Percentiles rank a stretch among this genome's conserved stretches.
These are phyloP conservation scores for Xenentodon cancila DNA, from an alignment of 2,797 vertebrate species.

Conservation along the genomic window DNA sequence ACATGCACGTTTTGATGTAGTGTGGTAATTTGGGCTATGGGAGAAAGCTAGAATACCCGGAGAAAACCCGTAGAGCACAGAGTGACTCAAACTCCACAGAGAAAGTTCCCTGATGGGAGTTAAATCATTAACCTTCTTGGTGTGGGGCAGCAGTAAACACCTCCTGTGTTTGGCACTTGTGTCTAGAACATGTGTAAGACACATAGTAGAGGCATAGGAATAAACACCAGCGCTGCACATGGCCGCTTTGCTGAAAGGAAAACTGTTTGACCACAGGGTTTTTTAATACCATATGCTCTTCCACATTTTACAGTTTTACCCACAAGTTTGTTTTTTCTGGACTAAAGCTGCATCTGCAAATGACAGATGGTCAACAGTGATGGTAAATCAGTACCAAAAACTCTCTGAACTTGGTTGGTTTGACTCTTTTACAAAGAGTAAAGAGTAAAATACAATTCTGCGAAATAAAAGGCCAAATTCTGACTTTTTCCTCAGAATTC, in stretches of 20 bases:
- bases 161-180: background rate
- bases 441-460: too few relatives aligned
- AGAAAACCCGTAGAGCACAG: too few relatives aligned
- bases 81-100: too few relatives aligned
- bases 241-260: constrained; percentile 32
- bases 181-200: background rate
- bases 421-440: too few relatives aligned
- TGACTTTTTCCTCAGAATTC: too few relatives aligned
- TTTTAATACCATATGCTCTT: constrained; percentile 9
- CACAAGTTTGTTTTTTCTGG: constrained; percentile 2
- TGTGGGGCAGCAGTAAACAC: too few relatives aligned
- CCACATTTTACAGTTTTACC: constrained; percentile 5
- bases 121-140: too few relatives aligned
- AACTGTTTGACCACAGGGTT: constrained; percentile 20
- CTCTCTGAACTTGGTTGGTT: background rate
- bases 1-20: too few relatives aligned
- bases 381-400: background rate
- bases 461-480: too few relatives aligned
- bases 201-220: constrained; percentile 7
- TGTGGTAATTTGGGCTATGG: too few relatives aligned
- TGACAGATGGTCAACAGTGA: background rate
- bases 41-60: too few relatives aligned
- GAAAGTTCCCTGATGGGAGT: too few relatives aligned
- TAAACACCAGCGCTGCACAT: constrained; percentile 17
- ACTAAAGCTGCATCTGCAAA: background rate